Percentiles rank a stretch among this genome's conserved stretches.
Conservation (phyloP, 2,888 invertebrate genomes). For the Drosophila dives region DNA sequence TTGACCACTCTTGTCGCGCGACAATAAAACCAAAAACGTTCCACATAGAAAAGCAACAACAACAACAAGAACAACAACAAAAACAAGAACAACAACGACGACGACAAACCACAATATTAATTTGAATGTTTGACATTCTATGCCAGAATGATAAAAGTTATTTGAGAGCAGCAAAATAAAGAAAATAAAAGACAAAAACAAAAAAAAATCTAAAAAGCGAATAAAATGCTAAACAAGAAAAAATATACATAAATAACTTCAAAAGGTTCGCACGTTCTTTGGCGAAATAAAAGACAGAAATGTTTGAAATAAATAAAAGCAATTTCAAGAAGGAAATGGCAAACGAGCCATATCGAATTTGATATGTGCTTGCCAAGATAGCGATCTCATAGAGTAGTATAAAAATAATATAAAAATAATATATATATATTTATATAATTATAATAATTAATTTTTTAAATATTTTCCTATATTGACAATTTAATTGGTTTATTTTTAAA, state of each 20-base stretch:
- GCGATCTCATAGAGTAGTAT: background rate
- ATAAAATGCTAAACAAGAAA: conserved; percentile 9
- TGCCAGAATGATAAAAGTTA: conserved; percentile 65
- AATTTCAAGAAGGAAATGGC: conserved; percentile 31
- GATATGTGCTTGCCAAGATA: conserved; percentile 25
- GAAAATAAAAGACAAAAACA: background rate
- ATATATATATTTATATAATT: background rate
- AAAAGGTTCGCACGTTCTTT: conserved; percentile 59
- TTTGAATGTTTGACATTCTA: conserved; percentile 71
- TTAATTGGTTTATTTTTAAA: background rate
- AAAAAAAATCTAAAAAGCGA: conserved; percentile 3
- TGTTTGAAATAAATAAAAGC: conserved; percentile 21
- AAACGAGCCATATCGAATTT: conserved; percentile 22
- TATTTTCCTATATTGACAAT: background rate
- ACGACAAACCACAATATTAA: conserved; percentile 42
- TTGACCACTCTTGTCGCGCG: conserved; percentile 39
- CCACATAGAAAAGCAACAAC: conserved; percentile 13
- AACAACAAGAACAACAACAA: conserved; percentile 11
- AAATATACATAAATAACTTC: conserved; percentile 6
- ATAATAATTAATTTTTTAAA: no score
- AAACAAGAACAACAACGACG: conserved; percentile 12
- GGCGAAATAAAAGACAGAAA: conserved; percentile 44
- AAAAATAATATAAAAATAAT: background rate
- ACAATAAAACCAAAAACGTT: conserved; percentile 37
- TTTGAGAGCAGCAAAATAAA: conserved; percentile 43